These are phyloP conservation scores for Tetramorium simillimum DNA, from an alignment of 1,140 invertebrate species.

Conservation along the genomic window DNA sequence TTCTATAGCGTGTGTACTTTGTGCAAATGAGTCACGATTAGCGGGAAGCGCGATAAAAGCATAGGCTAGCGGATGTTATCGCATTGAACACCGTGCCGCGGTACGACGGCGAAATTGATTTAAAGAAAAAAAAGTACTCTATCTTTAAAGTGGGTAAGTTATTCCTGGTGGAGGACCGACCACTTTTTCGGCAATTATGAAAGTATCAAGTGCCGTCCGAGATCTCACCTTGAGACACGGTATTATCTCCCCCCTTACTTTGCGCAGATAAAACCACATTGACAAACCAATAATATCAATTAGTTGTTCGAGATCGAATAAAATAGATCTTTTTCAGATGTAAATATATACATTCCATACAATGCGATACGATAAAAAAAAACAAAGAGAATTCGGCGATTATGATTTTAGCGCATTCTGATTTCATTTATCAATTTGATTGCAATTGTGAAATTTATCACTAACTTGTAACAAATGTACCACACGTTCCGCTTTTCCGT, in stretches of 20 bases:
- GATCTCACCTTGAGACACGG: not conserved
- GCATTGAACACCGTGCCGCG: not conserved
- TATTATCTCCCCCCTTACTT: not conserved
- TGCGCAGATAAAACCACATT: constrained; percentile 22
- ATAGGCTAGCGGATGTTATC: constrained; percentile 40
- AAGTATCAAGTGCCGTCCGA: not conserved
- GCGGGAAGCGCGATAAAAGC: constrained; percentile 39
- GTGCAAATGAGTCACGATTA: constrained; percentile 43
- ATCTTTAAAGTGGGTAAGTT: constrained; percentile 63
- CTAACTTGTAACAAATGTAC: constrained; percentile 45
- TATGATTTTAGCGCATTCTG: constrained; percentile 13
- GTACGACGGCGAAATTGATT: constrained; percentile 36
- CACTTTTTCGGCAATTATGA: constrained; percentile 14
- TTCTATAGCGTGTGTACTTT: constrained; percentile 33
- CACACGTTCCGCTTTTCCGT: constrained; percentile 45
- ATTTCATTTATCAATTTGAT: not conserved
- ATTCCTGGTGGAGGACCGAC: not conserved
- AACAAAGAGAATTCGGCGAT: not conserved
- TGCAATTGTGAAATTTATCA: constrained; percentile 47
- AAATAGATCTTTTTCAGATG: not conserved
- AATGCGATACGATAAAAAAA: not conserved
- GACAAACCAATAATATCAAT: not conserved
- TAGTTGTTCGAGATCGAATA: not conserved
- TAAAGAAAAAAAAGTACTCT: not conserved
- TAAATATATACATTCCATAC: not conserved